Evolutionary conservation across 2,113 vertebrate genomes (phyloP).

Genomic region (Neotragus pygmaeus): DNA sequence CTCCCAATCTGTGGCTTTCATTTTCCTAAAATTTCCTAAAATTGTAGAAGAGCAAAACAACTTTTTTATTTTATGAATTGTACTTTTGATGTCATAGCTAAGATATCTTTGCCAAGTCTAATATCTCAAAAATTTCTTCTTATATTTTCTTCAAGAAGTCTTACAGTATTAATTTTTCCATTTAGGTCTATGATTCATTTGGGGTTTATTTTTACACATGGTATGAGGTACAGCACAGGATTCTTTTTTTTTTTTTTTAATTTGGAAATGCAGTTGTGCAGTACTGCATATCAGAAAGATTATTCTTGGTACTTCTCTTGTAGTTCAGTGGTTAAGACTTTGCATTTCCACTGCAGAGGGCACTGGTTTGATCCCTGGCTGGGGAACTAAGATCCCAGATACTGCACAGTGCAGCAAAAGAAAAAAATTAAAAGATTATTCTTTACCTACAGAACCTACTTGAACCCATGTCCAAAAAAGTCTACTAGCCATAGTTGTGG

Average conservation of each 20-base stretch:
- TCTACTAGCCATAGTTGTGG: not conserved
- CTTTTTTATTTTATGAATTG: not conserved
- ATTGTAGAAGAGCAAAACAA: not conserved
- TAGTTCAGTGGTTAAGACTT: not conserved
- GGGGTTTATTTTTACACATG: not conserved
- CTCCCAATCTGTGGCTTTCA: not conserved
- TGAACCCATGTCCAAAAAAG: not conserved
- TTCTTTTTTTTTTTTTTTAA: not conserved
- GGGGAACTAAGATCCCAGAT: not conserved
- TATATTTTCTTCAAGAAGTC: not conserved
- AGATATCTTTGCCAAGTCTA: not conserved
- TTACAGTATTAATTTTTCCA: not conserved
- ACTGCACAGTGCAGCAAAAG: not conserved
- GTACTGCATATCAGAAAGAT: not conserved
- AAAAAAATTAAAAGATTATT: not conserved
- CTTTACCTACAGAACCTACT: not conserved
- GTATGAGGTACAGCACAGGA: not conserved
- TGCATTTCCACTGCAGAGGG: not conserved
- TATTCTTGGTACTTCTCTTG: not conserved
- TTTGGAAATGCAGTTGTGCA: not conserved
- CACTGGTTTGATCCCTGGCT: not conserved
- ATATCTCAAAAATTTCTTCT: not conserved
- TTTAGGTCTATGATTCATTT: not conserved
- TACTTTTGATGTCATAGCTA: not conserved
- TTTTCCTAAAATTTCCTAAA: not conserved